Percentiles rank a stretch among this genome's conserved stretches.
Evolutionary conservation across 2,888 invertebrate species (phyloP).

Genomic region (Standfussiana lucernea): DNA sequence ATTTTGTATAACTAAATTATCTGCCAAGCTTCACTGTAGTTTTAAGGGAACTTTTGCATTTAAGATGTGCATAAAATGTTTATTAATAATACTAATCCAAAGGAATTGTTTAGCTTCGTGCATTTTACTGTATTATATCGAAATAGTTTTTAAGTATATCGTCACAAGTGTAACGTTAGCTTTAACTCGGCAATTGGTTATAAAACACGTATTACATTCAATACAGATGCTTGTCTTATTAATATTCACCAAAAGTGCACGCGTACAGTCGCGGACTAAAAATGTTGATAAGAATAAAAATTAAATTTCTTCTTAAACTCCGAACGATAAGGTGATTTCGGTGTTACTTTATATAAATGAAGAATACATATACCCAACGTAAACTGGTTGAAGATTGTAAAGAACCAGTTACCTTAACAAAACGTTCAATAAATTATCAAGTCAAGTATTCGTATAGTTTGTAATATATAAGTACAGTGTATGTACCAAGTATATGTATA

Average conservation of each 20-base stretch:
- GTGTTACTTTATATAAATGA: background rate
- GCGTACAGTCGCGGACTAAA: background rate
- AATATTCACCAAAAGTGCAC: too few relatives aligned
- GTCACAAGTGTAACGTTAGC: conserved; percentile 70
- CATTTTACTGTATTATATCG: conserved; percentile 63
- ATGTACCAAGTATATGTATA: conserved; percentile 68
- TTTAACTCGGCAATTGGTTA: conserved; percentile 71
- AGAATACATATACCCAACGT: background rate
- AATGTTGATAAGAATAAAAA: background rate
- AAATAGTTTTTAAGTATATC: conserved; percentile 57
- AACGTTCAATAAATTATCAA: background rate
- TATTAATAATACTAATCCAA: conserved; percentile 68
- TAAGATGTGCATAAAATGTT: conserved; percentile 60
- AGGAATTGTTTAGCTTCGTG: conserved; percentile 60
- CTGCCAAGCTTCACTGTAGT: conserved; percentile 46
- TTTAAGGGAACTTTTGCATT: conserved; percentile 56
- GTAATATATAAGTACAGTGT: conserved; percentile 53
- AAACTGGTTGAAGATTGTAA: too few relatives aligned
- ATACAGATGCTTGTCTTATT: background rate
- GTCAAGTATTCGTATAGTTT: conserved; percentile 21
- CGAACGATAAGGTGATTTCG: background rate
- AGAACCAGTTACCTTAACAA: background rate
- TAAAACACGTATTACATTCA: conserved; percentile 12
- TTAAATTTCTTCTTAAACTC: background rate
- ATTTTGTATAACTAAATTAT: conserved; percentile 57